Evolutionary conservation across 1,140 invertebrate species (phyloP).

Genomic region (Zaprionus capensis): DNA sequence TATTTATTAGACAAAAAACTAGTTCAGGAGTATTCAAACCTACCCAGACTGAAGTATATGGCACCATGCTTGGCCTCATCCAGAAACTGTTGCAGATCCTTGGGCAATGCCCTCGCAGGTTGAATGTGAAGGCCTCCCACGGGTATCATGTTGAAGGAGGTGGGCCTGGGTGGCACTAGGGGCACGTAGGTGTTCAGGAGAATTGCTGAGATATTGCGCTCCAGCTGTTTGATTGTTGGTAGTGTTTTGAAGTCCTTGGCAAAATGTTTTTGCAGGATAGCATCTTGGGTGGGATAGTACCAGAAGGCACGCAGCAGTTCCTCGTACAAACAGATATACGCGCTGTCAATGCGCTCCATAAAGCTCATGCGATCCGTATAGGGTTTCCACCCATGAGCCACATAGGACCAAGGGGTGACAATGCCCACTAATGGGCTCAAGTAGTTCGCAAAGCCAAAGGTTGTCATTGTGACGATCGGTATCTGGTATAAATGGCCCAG

Average conservation of each 20-base stretch:
- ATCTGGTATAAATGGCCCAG: conserved; percentile 83
- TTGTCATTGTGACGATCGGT: conserved; percentile 71
- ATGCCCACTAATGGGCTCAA: conserved; percentile 75
- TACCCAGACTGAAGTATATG: conserved; percentile 86
- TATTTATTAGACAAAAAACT: conserved; percentile 10
- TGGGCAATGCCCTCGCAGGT: conserved; percentile 73
- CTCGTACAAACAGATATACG: conserved; percentile 42
- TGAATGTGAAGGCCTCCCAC: conserved; percentile 85
- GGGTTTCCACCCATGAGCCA: conserved; percentile 53
- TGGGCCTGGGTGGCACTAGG: conserved; percentile 82
- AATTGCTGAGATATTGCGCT: conserved; percentile 85
- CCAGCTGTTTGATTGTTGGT: conserved; percentile 83
- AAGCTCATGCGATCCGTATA: conserved; percentile 76
- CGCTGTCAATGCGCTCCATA: conserved; percentile 75
- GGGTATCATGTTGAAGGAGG: conserved; percentile 84
- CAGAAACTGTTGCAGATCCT: conserved; percentile 62
- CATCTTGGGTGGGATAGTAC: conserved; percentile 62
- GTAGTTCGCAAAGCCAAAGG: conserved; percentile 75
- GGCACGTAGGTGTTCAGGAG: conserved; percentile 85
- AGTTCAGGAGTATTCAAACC: neutral
- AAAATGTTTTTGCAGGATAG: conserved; percentile 68
- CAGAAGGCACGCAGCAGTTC: conserved; percentile 46
- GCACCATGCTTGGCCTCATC: conserved; percentile 85
- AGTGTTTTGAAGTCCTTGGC: conserved; percentile 38
- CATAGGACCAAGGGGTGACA: conserved; percentile 64